phyloP scores from a whole-genome alignment of 2,888 invertebrate genomes.

The Zeuzera pyrina region DNA sequence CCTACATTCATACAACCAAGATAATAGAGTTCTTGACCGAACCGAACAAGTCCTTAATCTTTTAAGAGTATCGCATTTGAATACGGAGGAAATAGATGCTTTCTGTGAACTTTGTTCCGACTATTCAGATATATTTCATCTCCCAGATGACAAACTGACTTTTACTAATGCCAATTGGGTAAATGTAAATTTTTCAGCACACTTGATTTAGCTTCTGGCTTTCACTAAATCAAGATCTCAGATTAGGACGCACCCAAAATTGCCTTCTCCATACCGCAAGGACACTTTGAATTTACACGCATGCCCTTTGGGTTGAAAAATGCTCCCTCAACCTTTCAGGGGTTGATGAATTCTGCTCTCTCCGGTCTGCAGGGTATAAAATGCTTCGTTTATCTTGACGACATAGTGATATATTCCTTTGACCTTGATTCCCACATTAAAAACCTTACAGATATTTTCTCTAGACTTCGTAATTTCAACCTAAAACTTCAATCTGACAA shows the following conservation, averaged over 20 bases:
- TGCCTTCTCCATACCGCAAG: slow-evolving; percentile 4
- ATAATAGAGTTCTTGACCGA: neutral
- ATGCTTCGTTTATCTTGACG: neutral
- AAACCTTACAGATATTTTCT: neutral
- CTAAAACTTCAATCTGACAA: neutral
- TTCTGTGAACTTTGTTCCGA: neutral
- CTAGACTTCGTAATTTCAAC: neutral
- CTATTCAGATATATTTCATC: neutral
- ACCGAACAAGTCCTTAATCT: neutral
- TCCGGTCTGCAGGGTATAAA: neutral
- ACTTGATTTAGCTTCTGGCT: neutral
- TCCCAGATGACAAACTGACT: neutral
- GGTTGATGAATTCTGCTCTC: neutral
- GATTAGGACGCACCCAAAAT: slow-evolving; percentile 2
- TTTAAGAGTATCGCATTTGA: neutral
- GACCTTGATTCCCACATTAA: neutral
- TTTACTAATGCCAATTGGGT: slow-evolving; percentile 1
- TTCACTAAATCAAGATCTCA: neutral
- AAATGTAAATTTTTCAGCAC: slow-evolving; percentile 4
- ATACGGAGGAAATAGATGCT: neutral
- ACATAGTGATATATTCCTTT: neutral
- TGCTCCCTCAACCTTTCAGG: neutral
- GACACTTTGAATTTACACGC: slow-evolving; percentile 5
- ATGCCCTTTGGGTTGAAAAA: slow-evolving; percentile 2
- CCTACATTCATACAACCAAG: neutral